These are phyloP conservation scores for Pterois miles DNA, from an alignment of 2,797 vertebrate genomes.

Conservation along the genomic window DNA sequence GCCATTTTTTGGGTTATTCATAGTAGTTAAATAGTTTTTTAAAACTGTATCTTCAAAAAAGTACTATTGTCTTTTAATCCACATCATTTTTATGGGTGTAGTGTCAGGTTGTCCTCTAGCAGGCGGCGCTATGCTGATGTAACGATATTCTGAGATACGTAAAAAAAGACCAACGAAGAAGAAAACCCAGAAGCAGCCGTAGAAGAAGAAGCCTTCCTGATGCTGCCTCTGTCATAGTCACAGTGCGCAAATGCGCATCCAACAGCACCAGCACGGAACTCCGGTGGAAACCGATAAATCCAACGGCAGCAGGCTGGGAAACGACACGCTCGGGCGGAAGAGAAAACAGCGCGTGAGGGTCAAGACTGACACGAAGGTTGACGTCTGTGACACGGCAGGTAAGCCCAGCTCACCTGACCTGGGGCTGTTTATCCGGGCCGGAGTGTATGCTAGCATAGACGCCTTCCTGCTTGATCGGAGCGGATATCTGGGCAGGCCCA, in stretches of 20 bases:
- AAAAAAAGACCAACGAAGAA: conserved; percentile 24
- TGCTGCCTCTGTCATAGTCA: conserved; percentile 21
- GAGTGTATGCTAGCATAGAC: not conserved
- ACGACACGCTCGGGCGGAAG: conserved; percentile 67
- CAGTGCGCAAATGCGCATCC: conserved; percentile 65
- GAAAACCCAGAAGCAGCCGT: not conserved
- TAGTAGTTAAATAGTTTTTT: too few species aligned
- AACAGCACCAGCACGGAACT: not conserved
- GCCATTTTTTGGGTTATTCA: too few species aligned
- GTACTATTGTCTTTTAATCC: too few species aligned
- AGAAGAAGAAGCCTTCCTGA: not conserved
- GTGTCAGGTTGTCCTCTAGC: not conserved
- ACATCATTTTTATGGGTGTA: too few species aligned
- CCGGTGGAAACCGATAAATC: conserved; percentile 5
- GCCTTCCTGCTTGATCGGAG: not conserved
- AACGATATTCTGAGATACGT: accelerated
- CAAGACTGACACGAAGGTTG: conserved; percentile 30
- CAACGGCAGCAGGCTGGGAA: conserved; percentile 70
- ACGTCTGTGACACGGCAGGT: conserved; percentile 73
- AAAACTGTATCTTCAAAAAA: too few species aligned
- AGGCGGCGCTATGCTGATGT: too few species aligned
- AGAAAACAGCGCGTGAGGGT: conserved; percentile 65
- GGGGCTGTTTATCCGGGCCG: too few species aligned
- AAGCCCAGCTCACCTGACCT: conserved; percentile 14
- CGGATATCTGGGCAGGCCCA: not conserved